These are phyloP conservation scores for Platorchestia sp. DNA, from an alignment of 1,140 invertebrate genomes.

Conservation along the genomic window DNA sequence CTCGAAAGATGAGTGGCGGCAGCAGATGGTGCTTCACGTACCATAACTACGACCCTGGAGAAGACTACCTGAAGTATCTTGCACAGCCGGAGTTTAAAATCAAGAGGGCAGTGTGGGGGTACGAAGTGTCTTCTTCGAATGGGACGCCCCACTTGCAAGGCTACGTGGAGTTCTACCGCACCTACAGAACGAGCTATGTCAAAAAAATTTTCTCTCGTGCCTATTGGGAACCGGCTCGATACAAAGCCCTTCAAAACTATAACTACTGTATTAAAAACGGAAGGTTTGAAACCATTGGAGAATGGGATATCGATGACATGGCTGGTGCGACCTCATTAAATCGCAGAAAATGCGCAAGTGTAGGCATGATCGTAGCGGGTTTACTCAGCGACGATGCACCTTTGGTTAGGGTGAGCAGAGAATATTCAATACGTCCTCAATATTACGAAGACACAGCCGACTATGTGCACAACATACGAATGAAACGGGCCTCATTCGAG, in stretches of 20 bases:
- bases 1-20: background rate
- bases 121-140: background rate
- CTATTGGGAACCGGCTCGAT: background rate
- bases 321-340: background rate
- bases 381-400: background rate
- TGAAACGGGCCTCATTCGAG: background rate
- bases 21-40: background rate
- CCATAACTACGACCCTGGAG: background rate
- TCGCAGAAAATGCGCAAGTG: background rate
- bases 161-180: background rate
- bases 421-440: background rate
- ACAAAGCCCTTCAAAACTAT: background rate
- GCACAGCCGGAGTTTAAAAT: background rate
- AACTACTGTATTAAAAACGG: background rate
- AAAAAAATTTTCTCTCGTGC: background rate
- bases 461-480: background rate
- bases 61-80: background rate
- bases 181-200: background rate
- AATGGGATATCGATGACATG: no score
- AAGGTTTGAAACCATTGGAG: conserved; percentile 6
- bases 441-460: background rate
- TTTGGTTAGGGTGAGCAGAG: background rate
- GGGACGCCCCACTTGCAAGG: background rate
- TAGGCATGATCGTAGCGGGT: background rate
- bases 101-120: background rate